Base-by-base conservation (phyloP, 2,113 vertebrate species). In the Scolopax mira region DNA sequence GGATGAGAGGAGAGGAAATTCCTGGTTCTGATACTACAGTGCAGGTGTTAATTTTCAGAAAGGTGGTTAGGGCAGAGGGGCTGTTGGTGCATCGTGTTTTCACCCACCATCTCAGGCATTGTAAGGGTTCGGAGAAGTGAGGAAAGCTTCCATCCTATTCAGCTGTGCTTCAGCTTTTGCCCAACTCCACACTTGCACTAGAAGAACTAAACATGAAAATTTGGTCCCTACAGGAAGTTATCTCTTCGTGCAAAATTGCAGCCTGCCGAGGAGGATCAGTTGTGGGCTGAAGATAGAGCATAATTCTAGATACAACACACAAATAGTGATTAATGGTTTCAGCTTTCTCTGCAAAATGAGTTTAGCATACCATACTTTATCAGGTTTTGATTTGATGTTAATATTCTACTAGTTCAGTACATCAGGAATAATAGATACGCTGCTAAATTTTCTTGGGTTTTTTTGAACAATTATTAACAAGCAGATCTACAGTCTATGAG, bases 241-340 rank as follows among this genome's bases (percentile, higher is more conserved):
- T n/a, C 48, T 89, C 7, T 58, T 55, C 51, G 33, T 90, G 79
- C 28, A 60, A 74, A 65, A 13, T 44, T 74, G 23, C 46, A 69
- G 31, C 55, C 31, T 48, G 13, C 49, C 33, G 24, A 22, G 35
- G 44, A 49, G 39, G 10, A 21, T 37, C 28, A 31, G 3, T 31
- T 70, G n/a, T 0, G 0, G 23, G 23, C 4, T 90, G 55, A 70
- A 90, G 51, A 4, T 54, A n/a, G 7, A 35, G 9, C 4, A 3
- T 51, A 23, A 35, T 89, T 85, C 33, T 77, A 67, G 27, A 30
- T 41, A 51, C 11, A 85, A 3, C 3, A 27, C 62, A 77, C 22
- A 30, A 27, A 49, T 11, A 77, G 11, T 0, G 0, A n/a, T 18
- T 6, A 54, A 8, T 24, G 13, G 24, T 86, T 67, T 60, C 35